Evolutionary conservation across 2,113 vertebrate genomes (phyloP), one percentile per base, ranked within the genome.

Genomic region (Pavo muticus): DNA sequence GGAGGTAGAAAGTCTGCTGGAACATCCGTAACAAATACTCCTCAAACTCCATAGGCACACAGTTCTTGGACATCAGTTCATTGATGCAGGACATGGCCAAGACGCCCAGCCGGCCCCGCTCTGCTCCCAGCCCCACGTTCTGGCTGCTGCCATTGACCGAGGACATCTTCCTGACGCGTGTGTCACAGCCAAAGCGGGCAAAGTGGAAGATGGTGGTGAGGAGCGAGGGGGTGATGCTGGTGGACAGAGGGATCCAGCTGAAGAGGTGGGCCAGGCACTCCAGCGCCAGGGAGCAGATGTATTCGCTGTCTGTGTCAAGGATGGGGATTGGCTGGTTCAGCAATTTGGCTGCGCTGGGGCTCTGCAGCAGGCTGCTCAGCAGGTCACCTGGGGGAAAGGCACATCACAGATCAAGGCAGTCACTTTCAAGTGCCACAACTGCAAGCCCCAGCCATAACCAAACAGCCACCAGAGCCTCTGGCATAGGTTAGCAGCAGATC

Each of bases 1-100:
- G 98, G 94, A 99, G 98, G 97, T 99, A 99, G 97, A 99, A 99
- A 17, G 99, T 99, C 97, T 99, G 99, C 98, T 99, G 99, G 98
- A 99, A 99, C 98, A 99, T 99, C 54, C 99, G 98, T 56, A 99
- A 98, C 95, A 99, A 98, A 91, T 99, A 99, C 90, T 99, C 99
- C 97, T 99, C 99, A 39, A 99, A 99, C 94, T 99, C 99, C 98
- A 99, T 95, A 18, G 99, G 99, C 97, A 99, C 99, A 1, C 99
- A 99, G 98, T 99, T 99, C 98, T 99, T 99, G 76, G 99, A 99
- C 98, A 99, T 99, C 54, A 99, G 99, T 97, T 99, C 99, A 27
- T 99, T 99, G 97, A 99, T 98, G 97, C 99, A 99, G 73, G 98
- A 98, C 99, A 99, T 99, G 67, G 99, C 99, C 86, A 99, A 97